Base-by-base conservation (phyloP, 2,113 vertebrate genomes). In the Fukomys damarensis region DNA sequence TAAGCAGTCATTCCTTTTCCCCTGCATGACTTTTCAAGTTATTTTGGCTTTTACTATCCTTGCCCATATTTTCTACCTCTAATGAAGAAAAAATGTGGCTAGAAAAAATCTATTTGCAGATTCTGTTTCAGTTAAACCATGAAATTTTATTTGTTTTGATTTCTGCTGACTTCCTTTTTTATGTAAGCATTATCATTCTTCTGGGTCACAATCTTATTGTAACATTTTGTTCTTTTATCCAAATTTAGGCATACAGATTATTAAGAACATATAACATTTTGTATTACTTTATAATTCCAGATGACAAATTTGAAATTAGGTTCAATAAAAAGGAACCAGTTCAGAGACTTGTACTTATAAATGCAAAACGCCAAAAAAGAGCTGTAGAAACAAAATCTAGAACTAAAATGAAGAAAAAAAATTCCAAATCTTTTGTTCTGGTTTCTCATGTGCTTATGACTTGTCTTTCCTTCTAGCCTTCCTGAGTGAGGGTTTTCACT, bases 161-260 rank as follows among this genome's bases (percentile, higher is more conserved):
- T 91, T 74, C 30, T 52, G 11, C 63, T 95, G 26, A 77, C 22
- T 85, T 96, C 56, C 76, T 74, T 96, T 96, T 85, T 89, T 26
- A 35, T 89, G 49, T 54, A 85, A 85, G 91, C 43, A 13, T n/a
- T n/a, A 12, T 49, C 14, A 46, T 35, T 56, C 14, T 35, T 93
- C 58, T 10, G 16, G 24, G 8, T 4, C 58, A 85, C 16, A 65
- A 5, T 76, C 38, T n/a, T n/a, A 41, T 8, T 84, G 32, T 94
- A 84, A 65, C 16, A 91, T 87, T 26, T 83, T 68, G 76, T 35
- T 5, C 24, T 86, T 72, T 35, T 72, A 91, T 81, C 35, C n/a
- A 66, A n/a, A 7, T 41, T 77, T 70, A 83, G 49, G 38, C 1
- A 61, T n/a, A 68, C 4, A 52, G 63, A 65, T 63, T 20, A 61